Base-by-base conservation (phyloP, 1,140 invertebrate species). In the Alviniconcha marisindica region DNA sequence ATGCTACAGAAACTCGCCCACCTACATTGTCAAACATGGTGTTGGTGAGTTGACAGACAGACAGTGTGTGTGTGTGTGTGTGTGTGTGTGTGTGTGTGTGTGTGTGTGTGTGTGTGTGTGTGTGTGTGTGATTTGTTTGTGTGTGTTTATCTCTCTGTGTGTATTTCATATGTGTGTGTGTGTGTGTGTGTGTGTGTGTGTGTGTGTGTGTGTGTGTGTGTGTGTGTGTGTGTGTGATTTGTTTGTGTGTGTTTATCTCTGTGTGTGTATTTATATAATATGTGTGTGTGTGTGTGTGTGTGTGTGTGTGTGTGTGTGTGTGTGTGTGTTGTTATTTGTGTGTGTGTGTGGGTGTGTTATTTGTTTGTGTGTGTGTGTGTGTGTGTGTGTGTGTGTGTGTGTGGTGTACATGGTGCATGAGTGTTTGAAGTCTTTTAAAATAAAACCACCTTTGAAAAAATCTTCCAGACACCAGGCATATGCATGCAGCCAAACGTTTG, bases 221-320 rank as follows among this genome's bases (percentile, higher is more conserved):
- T 60, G 56, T 60, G 56, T 76, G 73, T 76, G 38, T 44, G 44
- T 44, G 38, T n/a, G 44, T 76, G 69, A 14, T 14, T 36, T 28
- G 63, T 28, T 28, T 69, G 33, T 69, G 63, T 69, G 10, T 69
- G 63, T 10, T n/a, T 15, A 28, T 69, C 63, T 28, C 12, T 69
- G 24, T 69, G 63, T 69, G 5, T 33, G 24, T n/a, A 28, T 7
- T 7, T n/a, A 12, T 69, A 69, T 69, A n/a, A n/a, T 28, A 10
- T 33, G 24, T 33, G 24, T 69, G 24, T 69, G 10, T 28, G 7
- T n/a, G 33, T 28, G 33, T 69, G 33, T 69, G 24, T 12, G 28
- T 69, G 33, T 10, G 10, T 12, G 63, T 69, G 63, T 33, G 24
- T 33, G 33, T 69, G 28, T n/a, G 63, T 10, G 48, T 51, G 48